phyloP scores from a whole-genome alignment of 2,888 invertebrate genomes.

The Plagodis pulveraria region DNA sequence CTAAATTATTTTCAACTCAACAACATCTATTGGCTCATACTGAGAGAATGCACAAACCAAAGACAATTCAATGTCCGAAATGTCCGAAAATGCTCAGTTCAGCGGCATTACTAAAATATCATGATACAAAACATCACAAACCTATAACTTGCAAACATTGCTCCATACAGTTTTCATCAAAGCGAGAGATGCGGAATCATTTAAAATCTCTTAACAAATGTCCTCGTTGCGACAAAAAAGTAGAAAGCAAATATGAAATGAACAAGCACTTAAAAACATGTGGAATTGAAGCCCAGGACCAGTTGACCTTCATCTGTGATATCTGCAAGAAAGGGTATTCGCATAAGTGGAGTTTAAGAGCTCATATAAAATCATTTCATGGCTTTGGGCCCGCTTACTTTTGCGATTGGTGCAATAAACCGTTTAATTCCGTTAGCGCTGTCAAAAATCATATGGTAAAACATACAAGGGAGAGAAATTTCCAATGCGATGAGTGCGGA shows the following conservation, averaged over 20 bases:
- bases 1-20: slow-evolving; percentile 55
- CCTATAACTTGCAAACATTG: slow-evolving; percentile 64
- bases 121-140: slow-evolving; percentile 57
- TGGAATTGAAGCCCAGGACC: slow-evolving; percentile 44
- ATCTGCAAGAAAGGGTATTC: slow-evolving; percentile 66
- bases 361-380: slow-evolving; percentile 66
- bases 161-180: slow-evolving; percentile 57
- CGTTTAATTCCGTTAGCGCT: slow-evolving; percentile 66
- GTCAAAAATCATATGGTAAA: slow-evolving; percentile 68
- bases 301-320: slow-evolving; percentile 63
- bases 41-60: slow-evolving; percentile 65
- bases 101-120: slow-evolving; percentile 56
- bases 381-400: slow-evolving; percentile 60
- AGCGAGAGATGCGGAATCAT: slow-evolving; percentile 56
- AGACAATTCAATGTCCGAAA: slow-evolving; percentile 57
- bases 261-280: slow-evolving; percentile 62
- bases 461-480: slow-evolving; percentile 71
- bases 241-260: slow-evolving; percentile 57
- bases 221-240: slow-evolving; percentile 56
- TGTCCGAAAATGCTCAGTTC: slow-evolving; percentile 69
- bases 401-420: slow-evolving; percentile 72
- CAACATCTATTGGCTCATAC: slow-evolving; percentile 53
- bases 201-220: slow-evolving; percentile 65
- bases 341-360: slow-evolving; percentile 59
- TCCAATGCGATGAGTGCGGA: slow-evolving; percentile 64